A percentile compares a stretch with the other conserved stretches of the same genome.
These are phyloP conservation scores for Noctua comes DNA, from an alignment of 2,888 invertebrate genomes.

Conservation along the genomic window DNA sequence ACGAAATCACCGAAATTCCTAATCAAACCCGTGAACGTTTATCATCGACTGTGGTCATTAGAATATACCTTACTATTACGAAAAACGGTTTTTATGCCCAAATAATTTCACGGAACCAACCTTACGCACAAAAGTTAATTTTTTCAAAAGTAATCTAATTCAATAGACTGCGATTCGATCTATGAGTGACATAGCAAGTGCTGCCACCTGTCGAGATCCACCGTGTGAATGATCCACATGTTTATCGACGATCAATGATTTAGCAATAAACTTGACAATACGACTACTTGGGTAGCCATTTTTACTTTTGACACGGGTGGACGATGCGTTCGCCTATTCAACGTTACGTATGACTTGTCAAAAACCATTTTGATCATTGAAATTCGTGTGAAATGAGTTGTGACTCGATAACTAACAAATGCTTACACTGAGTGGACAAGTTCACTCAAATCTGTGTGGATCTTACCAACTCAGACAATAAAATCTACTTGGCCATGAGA, in stretches of 20 bases:
- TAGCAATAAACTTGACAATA: slow-evolving; percentile 84
- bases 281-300: slow-evolving; percentile 79
- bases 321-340: slow-evolving; percentile 48
- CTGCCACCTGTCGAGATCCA: slow-evolving; percentile 82
- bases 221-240: slow-evolving; percentile 81
- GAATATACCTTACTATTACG: neutral
- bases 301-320: slow-evolving; percentile 76
- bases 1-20: neutral
- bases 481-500: neutral
- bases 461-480: neutral
- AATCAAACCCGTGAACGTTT: neutral
- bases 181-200: slow-evolving; percentile 78
- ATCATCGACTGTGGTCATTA: neutral
- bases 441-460: neutral
- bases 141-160: slow-evolving; percentile 70
- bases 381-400: slow-evolving; percentile 51
- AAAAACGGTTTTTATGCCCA: neutral
- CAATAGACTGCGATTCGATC: slow-evolving; percentile 78
- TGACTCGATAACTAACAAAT: neutral
- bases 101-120: slow-evolving; percentile 53
- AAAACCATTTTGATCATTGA: slow-evolving; percentile 49
- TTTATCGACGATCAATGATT: slow-evolving; percentile 87
- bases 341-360: slow-evolving; percentile 68
- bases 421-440: neutral
- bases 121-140: slow-evolving; percentile 18